Conservation (phyloP, 2,113 vertebrate species). For the Geococcyx californianus region DNA sequence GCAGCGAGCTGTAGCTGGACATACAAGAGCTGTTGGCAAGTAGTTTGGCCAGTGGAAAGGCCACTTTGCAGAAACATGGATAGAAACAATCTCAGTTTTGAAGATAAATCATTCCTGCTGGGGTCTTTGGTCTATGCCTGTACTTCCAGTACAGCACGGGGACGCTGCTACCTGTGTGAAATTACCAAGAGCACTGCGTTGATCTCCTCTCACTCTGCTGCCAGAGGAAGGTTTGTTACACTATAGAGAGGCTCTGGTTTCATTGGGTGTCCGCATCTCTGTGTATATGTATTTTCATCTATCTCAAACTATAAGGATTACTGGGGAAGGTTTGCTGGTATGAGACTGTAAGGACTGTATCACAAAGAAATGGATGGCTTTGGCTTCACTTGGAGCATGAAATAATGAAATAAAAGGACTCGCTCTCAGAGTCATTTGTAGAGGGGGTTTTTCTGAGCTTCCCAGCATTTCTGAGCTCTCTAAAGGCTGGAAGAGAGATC, state of each 20-base stretch:
- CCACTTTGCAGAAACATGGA: background rate
- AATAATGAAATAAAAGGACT: background rate
- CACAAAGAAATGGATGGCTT: background rate
- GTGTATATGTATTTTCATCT: background rate
- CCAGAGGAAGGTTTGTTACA: background rate
- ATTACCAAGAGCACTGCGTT: background rate
- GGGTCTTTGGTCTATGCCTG: background rate
- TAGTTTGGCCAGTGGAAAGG: background rate
- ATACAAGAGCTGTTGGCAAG: background rate
- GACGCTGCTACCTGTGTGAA: background rate
- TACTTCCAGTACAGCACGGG: fast-evolving
- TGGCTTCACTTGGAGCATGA: background rate
- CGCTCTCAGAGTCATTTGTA: background rate
- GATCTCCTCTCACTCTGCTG: background rate
- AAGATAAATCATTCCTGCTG: background rate
- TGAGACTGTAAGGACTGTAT: background rate
- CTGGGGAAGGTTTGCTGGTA: background rate
- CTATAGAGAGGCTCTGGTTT: background rate
- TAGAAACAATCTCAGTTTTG: background rate
- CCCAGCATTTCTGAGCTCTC: background rate
- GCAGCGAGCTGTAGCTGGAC: background rate
- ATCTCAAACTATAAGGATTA: background rate
- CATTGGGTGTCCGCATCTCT: background rate
- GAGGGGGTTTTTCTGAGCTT: background rate
- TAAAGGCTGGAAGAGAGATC: too few species aligned